Evolutionary conservation across 2,113 vertebrate species (phyloP).

Genomic region (Ameiurus melas): DNA sequence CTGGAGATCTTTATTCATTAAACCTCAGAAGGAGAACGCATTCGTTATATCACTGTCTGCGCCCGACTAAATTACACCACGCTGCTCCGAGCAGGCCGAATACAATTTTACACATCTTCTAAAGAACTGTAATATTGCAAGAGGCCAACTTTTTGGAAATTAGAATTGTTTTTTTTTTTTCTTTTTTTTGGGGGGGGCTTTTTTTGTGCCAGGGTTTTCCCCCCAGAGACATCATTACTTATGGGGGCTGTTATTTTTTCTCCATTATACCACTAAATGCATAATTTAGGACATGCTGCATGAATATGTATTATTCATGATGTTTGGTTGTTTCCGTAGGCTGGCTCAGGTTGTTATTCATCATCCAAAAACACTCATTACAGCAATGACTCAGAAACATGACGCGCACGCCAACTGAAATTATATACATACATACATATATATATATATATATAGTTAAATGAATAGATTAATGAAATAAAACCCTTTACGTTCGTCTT

Average conservation of each 20-base stretch:
- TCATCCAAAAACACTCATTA: conserved; percentile 2
- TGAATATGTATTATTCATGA: conserved; percentile 36
- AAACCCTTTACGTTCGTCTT: neutral
- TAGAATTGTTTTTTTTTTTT: neutral
- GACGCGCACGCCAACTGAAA: neutral
- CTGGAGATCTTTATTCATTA: conserved; percentile 47
- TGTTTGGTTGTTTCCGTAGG: conserved; percentile 26
- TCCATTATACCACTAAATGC: conserved; percentile 33
- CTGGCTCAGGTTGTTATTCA: conserved; percentile 10
- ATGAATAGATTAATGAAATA: neutral
- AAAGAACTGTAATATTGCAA: neutral
- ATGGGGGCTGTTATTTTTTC: neutral
- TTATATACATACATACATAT: too few species aligned
- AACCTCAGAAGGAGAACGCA: neutral
- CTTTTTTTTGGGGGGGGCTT: neutral
- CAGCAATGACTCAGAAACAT: neutral
- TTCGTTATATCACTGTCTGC: conserved; percentile 15
- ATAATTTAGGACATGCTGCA: conserved; percentile 31
- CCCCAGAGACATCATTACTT: conserved; percentile 23
- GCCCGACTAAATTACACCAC: conserved; percentile 14
- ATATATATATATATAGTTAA: neutral
- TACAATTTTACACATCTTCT: neutral
- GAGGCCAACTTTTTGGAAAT: conserved; percentile 21
- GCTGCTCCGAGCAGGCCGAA: conserved; percentile 3
- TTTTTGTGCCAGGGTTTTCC: neutral